Evolutionary conservation across 2,113 vertebrate genomes (phyloP), one percentile per base, ranked within the genome.

Genomic region (Micronisus gabar): DNA sequence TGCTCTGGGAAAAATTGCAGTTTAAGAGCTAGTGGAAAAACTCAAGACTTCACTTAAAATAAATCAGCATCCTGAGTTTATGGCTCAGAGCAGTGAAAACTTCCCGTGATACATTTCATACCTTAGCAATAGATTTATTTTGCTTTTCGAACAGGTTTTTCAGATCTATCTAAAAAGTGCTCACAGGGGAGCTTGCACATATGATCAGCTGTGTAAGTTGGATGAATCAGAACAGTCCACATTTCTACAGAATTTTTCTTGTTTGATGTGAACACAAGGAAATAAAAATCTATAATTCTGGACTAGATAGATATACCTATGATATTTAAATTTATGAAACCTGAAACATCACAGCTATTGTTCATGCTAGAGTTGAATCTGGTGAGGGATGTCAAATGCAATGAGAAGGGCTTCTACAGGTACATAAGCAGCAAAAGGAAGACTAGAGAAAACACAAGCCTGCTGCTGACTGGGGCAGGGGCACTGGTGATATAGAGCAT

Each of bases 11-110:
- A 95, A 94, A 95, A 95, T 21, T 90, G 80, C 47, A 10, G 56
- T 74, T 95, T 92, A 81, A 93, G 41, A 71, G 40, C 50, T 79
- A 79, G 68, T 26, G 34, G 48, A 63, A 94, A 79, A 92, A 45
- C 76, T 93, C 72, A 72, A 75, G 65, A 56, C 76, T 91, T 95
- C 59, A 81, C 72, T 84, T 95, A 89, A 90, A 93, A 88, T 95
- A 93, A 93, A 81, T 90, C 72, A 90, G 21, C 36, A 67, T 88
- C 61, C 55, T 72, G 47, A 92, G 66, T 86, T 93, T 87, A 91
- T 92, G 83, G 65, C 76, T 95, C 80, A 94, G 68, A 95, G 86
- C 94, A 81, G 76, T 56, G 40, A 88, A 90, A 81, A 81, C 32
- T 93, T 96, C 47, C 84, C 32, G 30, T 91, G 86, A 86, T 86